Evolutionary conservation across 2,888 invertebrate genomes (phyloP).

Genomic region (Aethes cnicana): DNA sequence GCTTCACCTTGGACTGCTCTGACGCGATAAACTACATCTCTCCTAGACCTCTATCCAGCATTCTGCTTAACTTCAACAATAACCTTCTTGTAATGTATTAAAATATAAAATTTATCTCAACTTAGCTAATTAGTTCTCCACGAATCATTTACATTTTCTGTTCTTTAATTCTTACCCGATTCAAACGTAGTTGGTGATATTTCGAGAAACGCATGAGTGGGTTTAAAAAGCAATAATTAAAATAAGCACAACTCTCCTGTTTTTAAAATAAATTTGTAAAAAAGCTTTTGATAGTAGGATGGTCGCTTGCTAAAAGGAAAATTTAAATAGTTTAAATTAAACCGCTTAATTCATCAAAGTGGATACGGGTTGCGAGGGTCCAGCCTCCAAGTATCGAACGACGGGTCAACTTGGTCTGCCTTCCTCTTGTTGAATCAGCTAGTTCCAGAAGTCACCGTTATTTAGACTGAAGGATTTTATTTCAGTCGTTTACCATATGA

Average conservation of each 20-base stretch:
- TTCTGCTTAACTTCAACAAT: conserved; percentile 45
- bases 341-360: conserved; percentile 62
- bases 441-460: conserved; percentile 10
- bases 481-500: no score
- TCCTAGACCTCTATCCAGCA: conserved; percentile 43
- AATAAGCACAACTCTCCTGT: conserved; percentile 66
- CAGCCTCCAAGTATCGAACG: conserved; percentile 77
- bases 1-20: conserved; percentile 67
- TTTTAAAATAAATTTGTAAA: conserved; percentile 41
- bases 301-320: conserved; percentile 69
- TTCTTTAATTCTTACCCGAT: conserved; percentile 39
- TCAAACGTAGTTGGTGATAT: conserved; percentile 17
- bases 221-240: conserved; percentile 38
- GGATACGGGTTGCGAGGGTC: conserved; percentile 71
- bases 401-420: conserved; percentile 66
- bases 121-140: conserved; percentile 39
- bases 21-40: conserved; percentile 50
- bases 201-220: conserved; percentile 28
- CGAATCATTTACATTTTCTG: conserved; percentile 39
- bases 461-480: no score
- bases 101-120: conserved; percentile 51
- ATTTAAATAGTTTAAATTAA: conserved; percentile 49
- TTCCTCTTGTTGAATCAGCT: conserved; percentile 50
- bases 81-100: conserved; percentile 75
- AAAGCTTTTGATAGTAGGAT: conserved; percentile 53